Percentiles rank a stretch among this genome's conserved stretches.
Conservation (phyloP, 2,797 vertebrate species). For the Hypotaenidia okinawae region DNA sequence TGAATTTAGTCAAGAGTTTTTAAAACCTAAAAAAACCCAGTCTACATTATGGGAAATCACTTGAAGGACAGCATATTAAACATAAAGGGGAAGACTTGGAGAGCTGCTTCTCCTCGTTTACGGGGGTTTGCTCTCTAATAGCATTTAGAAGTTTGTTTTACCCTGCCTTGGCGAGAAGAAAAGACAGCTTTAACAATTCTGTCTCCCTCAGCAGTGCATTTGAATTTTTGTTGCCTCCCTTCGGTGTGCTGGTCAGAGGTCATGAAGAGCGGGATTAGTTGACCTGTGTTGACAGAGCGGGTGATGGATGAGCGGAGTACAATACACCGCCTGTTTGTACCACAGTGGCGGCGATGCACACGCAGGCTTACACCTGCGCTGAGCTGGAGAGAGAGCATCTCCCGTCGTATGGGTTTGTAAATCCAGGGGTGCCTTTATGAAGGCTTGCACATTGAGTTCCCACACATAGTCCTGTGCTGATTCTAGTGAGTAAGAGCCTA, state of each 20-base stretch:
- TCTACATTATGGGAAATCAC: background rate
- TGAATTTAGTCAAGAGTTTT: slow-evolving; percentile 4
- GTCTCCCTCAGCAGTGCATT: slow-evolving; percentile 64
- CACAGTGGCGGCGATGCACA: background rate
- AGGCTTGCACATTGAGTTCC: background rate
- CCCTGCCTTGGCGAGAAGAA: slow-evolving; percentile 33
- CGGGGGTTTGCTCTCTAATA: slow-evolving; percentile 21
- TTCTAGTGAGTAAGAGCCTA: background rate
- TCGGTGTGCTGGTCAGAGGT: slow-evolving; percentile 59
- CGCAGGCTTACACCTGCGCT: slow-evolving; percentile 10
- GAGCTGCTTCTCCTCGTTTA: slow-evolving; percentile 17
- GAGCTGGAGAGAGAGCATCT: background rate
- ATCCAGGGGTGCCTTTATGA: background rate
- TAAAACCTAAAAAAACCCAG: background rate
- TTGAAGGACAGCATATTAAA: slow-evolving; percentile 46
- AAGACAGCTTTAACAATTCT: slow-evolving; percentile 65
- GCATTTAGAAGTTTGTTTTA: slow-evolving; percentile 61
- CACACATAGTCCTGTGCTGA: background rate
- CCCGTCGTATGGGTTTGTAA: background rate
- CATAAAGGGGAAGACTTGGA: background rate
- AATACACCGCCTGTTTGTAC: slow-evolving; percentile 55
- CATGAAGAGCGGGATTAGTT: slow-evolving; percentile 65
- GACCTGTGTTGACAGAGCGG: slow-evolving; percentile 74
- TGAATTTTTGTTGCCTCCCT: slow-evolving; percentile 62
- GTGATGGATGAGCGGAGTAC: slow-evolving; percentile 75